These are phyloP conservation scores for Melikaiella ostensackeni DNA, from an alignment of 2,888 invertebrate species.

Conservation along the genomic window DNA sequence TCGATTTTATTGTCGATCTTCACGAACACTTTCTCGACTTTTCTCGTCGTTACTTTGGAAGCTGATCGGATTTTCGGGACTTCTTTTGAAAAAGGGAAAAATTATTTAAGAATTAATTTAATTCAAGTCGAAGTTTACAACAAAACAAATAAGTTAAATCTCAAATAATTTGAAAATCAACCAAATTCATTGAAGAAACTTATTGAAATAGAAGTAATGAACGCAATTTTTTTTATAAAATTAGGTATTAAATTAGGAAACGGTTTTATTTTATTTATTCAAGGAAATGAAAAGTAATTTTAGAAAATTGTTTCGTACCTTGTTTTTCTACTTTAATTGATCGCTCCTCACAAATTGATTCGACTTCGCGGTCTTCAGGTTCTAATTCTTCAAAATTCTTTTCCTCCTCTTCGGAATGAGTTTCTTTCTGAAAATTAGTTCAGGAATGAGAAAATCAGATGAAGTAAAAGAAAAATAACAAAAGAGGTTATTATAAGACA, in stretches of 20 bases:
- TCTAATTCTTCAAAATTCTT: constrained; percentile 40
- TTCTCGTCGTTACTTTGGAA: constrained; percentile 22
- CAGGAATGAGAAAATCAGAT: background rate
- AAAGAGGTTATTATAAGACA: constrained; percentile 33
- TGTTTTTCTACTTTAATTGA: constrained; percentile 50
- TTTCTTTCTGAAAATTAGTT: constrained; percentile 39
- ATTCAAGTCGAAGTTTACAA: too few species aligned
- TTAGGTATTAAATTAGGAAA: too few species aligned
- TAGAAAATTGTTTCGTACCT: background rate
- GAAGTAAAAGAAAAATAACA: constrained; percentile 3
- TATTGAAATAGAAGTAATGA: too few species aligned
- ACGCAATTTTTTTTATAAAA: too few species aligned
- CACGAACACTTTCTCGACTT: constrained; percentile 30
- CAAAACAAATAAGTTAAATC: too few species aligned
- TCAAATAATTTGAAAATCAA: too few species aligned
- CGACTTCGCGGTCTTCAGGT: constrained; percentile 40
- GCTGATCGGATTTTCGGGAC: constrained; percentile 22
- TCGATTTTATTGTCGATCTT: constrained; percentile 12
- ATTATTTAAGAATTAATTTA: background rate
- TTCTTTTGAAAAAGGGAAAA: background rate
- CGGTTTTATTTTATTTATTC: too few species aligned
- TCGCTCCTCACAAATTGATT: constrained; percentile 42
- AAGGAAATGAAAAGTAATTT: background rate
- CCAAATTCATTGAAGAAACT: too few species aligned
- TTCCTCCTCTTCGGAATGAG: constrained; percentile 46